Evolutionary conservation across 2,113 vertebrate species (phyloP).

Genomic region (Sylvilagus bachmani): DNA sequence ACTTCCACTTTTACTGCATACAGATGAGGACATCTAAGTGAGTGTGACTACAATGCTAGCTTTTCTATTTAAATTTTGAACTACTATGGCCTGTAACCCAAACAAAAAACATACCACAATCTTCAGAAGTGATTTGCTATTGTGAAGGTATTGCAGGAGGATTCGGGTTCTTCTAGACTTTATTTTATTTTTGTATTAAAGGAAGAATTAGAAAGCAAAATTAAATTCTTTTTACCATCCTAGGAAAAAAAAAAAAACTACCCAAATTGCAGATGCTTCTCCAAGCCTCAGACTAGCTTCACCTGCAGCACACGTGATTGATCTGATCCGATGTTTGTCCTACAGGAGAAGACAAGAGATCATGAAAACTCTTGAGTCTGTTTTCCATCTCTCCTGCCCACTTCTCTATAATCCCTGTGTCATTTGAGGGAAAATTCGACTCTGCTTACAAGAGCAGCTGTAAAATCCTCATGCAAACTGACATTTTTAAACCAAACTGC

Average conservation of each 20-base stretch:
- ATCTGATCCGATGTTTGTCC: background rate
- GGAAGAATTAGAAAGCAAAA: constrained; percentile 38
- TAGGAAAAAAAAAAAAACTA: background rate
- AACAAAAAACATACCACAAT: background rate
- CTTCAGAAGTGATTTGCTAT: constrained; percentile 13
- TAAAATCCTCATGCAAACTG: constrained; percentile 54
- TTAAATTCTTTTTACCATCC: background rate
- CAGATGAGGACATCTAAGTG: background rate
- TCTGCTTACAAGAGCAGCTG: constrained; percentile 12
- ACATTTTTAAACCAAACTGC: constrained; percentile 62
- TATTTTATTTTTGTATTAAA: background rate
- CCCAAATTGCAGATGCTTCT: constrained; percentile 17
- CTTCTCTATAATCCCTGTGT: background rate
- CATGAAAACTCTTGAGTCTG: too few species aligned
- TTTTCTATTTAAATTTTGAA: constrained; percentile 60
- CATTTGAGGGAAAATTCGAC: constrained; percentile 41
- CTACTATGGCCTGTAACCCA: background rate
- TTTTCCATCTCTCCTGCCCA: constrained; percentile 31
- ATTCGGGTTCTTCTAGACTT: background rate
- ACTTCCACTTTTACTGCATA: constrained; percentile 32
- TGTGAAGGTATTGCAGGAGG: background rate
- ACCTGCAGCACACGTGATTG: background rate
- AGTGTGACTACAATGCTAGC: background rate
- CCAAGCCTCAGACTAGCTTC: background rate
- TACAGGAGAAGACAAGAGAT: constrained; percentile 10